Conservation (phyloP, 2,888 invertebrate genomes). For the Phortica okadai region DNA sequence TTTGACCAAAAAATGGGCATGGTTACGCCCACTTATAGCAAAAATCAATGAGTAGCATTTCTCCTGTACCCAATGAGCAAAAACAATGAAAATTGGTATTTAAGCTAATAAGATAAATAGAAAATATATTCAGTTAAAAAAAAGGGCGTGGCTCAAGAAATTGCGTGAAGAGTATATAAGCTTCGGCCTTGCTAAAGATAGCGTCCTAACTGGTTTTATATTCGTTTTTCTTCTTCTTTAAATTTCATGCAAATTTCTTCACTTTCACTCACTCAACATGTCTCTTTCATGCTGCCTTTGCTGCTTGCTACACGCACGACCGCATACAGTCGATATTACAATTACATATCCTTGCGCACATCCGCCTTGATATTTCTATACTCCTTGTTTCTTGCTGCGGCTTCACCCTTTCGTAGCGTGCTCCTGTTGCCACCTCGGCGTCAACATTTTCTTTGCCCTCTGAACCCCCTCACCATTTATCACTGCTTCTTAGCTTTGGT, state of each 20-base stretch:
- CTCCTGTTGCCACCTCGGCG: not conserved
- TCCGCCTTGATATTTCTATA: not conserved
- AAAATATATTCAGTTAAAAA: too few relatives aligned
- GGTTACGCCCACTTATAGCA: too few relatives aligned
- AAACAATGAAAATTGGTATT: too few relatives aligned
- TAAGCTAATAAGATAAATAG: too few relatives aligned
- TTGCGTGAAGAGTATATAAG: too few relatives aligned
- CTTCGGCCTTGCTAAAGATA: too few relatives aligned
- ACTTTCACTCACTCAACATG: too few relatives aligned
- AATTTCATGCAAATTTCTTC: not conserved
- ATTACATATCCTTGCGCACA: slow-evolving; percentile 29
- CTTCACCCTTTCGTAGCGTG: not conserved
- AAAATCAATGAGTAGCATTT: too few relatives aligned
- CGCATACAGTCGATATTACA: slow-evolving; percentile 30
- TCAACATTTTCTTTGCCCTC: not conserved
- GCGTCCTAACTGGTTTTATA: not conserved
- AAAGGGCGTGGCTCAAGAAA: too few relatives aligned
- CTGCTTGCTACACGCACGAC: slow-evolving; percentile 17
- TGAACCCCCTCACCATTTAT: not conserved
- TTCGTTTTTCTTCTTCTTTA: not conserved
- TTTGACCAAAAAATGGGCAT: too few relatives aligned
- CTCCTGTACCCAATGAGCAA: too few relatives aligned
- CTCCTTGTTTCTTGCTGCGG: not conserved
- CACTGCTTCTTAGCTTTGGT: not conserved
- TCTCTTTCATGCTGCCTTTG: not conserved